These are phyloP conservation scores for Pseudomyrmex cubaensis DNA, from an alignment of 1,140 invertebrate species.

Conservation along the genomic window DNA sequence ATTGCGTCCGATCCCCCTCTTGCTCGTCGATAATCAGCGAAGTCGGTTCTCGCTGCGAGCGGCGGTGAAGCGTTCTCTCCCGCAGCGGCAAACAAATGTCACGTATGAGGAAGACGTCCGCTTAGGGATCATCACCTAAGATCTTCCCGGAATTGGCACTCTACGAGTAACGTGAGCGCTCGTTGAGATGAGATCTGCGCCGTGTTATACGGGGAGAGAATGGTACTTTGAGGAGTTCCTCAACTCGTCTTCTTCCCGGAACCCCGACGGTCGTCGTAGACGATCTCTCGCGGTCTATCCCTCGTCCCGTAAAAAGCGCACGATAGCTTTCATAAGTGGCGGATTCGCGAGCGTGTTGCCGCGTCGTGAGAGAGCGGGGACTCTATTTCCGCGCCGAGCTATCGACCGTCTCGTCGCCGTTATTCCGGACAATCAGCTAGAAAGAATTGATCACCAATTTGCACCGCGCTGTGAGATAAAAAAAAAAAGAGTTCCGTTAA, in stretches of 20 bases:
- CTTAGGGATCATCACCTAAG: slow-evolving; percentile 45
- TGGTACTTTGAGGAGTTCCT: slow-evolving; percentile 40
- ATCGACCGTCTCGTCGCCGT: not conserved
- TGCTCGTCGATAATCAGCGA: slow-evolving; percentile 25
- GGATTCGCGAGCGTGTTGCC: slow-evolving; percentile 34
- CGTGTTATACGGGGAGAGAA: slow-evolving; percentile 24
- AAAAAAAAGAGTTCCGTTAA: not conserved
- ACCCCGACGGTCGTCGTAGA: slow-evolving; percentile 32
- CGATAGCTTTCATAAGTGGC: slow-evolving; percentile 41
- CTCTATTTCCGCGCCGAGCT: slow-evolving; percentile 7
- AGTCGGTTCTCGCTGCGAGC: slow-evolving; percentile 28
- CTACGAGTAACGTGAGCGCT: slow-evolving; percentile 51
- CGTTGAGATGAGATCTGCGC: slow-evolving; percentile 55
- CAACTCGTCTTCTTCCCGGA: slow-evolving; percentile 40
- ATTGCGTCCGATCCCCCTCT: slow-evolving; percentile 28
- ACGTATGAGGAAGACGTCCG: slow-evolving; percentile 53
- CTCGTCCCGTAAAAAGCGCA: slow-evolving; percentile 6
- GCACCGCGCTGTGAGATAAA: not conserved
- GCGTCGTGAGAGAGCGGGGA: slow-evolving; percentile 30
- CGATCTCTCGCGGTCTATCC: slow-evolving; percentile 34
- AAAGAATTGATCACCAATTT: not conserved
- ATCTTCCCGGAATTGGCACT: slow-evolving; percentile 56
- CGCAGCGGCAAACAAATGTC: slow-evolving; percentile 49
- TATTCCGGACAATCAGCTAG: not conserved
- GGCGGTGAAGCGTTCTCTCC: not conserved